Percentiles rank a stretch among this genome's conserved stretches.
These are phyloP conservation scores for Eulemur coronatus DNA, from an alignment of 2,797 vertebrate species.

Conservation along the genomic window DNA sequence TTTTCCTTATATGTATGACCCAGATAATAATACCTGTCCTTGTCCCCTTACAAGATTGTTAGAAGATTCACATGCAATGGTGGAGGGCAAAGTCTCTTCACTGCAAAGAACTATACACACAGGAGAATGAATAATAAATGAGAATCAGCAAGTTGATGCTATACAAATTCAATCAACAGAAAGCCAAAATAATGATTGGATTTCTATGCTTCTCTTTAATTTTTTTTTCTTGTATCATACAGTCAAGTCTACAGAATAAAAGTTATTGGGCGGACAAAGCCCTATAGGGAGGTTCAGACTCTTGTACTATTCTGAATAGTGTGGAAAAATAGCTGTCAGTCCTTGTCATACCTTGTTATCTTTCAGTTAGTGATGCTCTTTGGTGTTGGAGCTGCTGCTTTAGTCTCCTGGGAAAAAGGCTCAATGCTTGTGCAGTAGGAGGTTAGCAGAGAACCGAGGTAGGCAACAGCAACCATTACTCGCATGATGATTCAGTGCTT, in stretches of 20 bases:
- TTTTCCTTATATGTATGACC: background rate
- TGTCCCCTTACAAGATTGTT: background rate
- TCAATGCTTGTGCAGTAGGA: background rate
- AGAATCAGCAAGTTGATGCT: background rate
- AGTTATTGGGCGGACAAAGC: background rate
- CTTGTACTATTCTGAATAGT: background rate
- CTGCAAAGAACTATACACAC: background rate
- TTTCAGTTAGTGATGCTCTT: background rate
- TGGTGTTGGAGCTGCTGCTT: background rate
- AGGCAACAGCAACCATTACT: background rate
- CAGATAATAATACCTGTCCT: background rate
- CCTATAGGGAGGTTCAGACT: background rate
- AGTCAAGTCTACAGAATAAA: slow-evolving; percentile 29
- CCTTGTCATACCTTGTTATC: slow-evolving; percentile 12
- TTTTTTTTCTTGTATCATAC: background rate
- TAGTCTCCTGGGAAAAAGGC: background rate
- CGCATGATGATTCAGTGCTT: background rate
- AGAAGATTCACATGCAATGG: background rate
- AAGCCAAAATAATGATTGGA: background rate
- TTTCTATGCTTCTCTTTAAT: background rate
- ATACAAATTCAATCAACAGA: background rate
- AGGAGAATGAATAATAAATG: background rate
- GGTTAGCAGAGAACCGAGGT: background rate
- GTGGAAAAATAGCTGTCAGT: background rate
- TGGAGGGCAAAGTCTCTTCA: background rate